Percentiles rank a stretch among this genome's conserved stretches.
Evolutionary conservation across 2,888 invertebrate species (phyloP).

Genomic region (Hydraecia micacea): DNA sequence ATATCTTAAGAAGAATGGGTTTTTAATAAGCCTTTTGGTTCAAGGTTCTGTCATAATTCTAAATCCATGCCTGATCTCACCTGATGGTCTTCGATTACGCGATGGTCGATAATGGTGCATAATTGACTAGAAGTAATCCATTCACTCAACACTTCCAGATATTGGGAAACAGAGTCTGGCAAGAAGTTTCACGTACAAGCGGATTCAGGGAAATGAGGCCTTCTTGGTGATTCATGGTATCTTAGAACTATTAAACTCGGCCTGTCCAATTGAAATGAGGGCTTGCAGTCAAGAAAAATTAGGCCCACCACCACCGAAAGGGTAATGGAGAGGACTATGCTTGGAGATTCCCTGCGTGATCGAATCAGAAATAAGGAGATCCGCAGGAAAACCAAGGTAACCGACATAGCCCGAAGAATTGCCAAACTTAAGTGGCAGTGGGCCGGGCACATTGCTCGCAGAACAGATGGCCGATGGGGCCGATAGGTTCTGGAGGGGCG

Average conservation of each 20-base stretch:
- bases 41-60: background rate
- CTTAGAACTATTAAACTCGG: background rate
- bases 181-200: background rate
- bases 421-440: no score
- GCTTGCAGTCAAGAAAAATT: background rate
- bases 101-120: background rate
- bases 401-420: no score
- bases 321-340: no score
- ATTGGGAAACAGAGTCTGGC: background rate
- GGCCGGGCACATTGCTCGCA: no score
- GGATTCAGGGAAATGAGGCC: background rate
- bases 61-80: no score
- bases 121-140: background rate
- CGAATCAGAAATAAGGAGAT: no score
- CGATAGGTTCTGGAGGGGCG: no score
- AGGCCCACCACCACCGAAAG: background rate
- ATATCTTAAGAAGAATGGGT: background rate
- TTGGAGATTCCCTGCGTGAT: no score
- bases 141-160: background rate
- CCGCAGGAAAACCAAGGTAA: no score
- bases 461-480: no score
- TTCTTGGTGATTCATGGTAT: background rate
- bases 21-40: background rate
- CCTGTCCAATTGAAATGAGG: background rate
- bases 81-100: background rate